These are phyloP conservation scores for Pediacus dermestoides DNA, from an alignment of 2,888 invertebrate species.

Conservation along the genomic window DNA sequence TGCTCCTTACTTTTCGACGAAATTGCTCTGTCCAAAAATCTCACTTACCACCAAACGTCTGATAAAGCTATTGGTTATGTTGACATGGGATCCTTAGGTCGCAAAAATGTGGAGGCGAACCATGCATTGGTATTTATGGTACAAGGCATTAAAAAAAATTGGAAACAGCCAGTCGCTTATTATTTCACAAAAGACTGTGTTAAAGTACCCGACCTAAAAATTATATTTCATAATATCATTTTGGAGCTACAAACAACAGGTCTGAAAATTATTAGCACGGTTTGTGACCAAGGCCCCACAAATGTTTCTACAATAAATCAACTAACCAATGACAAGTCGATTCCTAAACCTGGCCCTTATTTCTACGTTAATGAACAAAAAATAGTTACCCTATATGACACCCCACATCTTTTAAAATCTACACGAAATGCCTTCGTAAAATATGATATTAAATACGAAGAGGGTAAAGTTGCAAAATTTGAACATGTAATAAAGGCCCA, in stretches of 20 bases:
- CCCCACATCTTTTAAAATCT: slow-evolving; percentile 9
- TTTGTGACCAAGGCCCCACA: slow-evolving; percentile 9
- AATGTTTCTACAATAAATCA: not conserved
- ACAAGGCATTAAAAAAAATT: slow-evolving; percentile 9
- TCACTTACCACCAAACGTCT: slow-evolving; percentile 5
- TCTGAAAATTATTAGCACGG: not conserved
- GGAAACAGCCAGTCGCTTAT: slow-evolving; percentile 16
- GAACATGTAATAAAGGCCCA: not conserved
- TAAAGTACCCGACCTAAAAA: slow-evolving; percentile 1
- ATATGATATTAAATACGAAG: slow-evolving; percentile 7
- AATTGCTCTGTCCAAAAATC: slow-evolving; percentile 8
- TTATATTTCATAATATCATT: slow-evolving; percentile 5
- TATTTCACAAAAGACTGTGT: slow-evolving; percentile 10
- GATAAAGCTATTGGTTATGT: slow-evolving; percentile 16
- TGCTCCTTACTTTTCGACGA: slow-evolving; percentile 10
- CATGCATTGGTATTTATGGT: slow-evolving; percentile 20
- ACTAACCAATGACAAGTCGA: not conserved
- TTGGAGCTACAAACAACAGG: not conserved
- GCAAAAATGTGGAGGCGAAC: slow-evolving; percentile 9
- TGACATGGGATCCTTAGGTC: slow-evolving; percentile 15
- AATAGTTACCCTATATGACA: slow-evolving; percentile 6
- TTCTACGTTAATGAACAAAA: slow-evolving; percentile 5
- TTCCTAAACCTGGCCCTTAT: slow-evolving; percentile 4
- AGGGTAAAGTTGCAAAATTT: not conserved
- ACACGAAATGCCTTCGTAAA: slow-evolving; percentile 7